Base-by-base conservation (phyloP, 2,797 vertebrate species). In the Falco columbarius region DNA sequence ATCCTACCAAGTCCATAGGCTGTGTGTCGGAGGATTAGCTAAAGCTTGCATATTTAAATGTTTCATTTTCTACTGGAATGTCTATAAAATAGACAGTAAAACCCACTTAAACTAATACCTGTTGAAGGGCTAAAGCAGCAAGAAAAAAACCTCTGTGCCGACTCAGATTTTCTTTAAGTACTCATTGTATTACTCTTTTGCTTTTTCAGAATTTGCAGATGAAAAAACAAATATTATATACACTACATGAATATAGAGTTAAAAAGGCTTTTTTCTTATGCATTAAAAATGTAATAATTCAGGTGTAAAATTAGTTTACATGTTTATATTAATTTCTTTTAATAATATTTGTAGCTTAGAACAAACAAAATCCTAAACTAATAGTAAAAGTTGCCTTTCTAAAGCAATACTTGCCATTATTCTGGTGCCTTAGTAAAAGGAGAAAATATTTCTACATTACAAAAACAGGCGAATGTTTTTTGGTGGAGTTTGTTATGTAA, bases 21-120 rank as follows among this genome's bases (percentile, higher is more conserved):
- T 97, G 89, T 92, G 81, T 96, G 95, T 96, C 95, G 95, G 81
- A 93, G 96, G 97, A 97, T 97, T 97, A 97, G 67, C 93, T 95
- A 95, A 96, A 97, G 87, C 95, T 97, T 96, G 95, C 93, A 97
- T 97, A 97, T 96, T 96, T 97, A 97, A 97, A 96, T 90, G 94
- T 96, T 97, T 94, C 77, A 90, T 97, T 97, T 97, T 96, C 96
- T 95, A 61, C 62, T 71, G 75, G 91, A 95, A 95, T 96, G 92
- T 96, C 81, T 94, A 34, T 93, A 95, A 96, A 97, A 87, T n/a
- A 97, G 96, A 95, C 91, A 95, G 93, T 94, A 95, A 96, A 96
- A 62, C 94, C 81, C 94, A 95, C 94, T 96, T 96, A 94, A 95
- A 96, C 67, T 93, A 96, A 96, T 96, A 97, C 96, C 96, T 97